These are phyloP conservation scores for Oreochromis aureus DNA, from an alignment of 2,113 vertebrate species.

Conservation along the genomic window DNA sequence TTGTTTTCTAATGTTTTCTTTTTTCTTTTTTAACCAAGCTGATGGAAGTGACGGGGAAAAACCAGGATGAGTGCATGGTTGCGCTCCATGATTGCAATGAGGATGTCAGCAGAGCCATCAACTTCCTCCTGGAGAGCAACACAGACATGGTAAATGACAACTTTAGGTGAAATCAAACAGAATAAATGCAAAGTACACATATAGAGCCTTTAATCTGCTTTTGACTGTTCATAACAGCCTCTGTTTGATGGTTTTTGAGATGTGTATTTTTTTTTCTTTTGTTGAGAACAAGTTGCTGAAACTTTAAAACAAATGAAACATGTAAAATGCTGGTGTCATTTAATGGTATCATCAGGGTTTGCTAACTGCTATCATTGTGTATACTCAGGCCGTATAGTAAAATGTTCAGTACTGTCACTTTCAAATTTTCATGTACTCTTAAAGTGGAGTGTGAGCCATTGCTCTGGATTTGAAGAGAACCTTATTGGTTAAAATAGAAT, in stretches of 20 bases:
- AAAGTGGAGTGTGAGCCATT: neutral
- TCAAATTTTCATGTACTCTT: neutral
- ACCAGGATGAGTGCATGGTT: slow-evolving; percentile 98
- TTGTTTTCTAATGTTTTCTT: neutral
- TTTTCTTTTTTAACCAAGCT: slow-evolving; percentile 67
- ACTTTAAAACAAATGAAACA: neutral
- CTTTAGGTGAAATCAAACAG: neutral
- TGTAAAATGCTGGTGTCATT: neutral
- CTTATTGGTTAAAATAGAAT: neutral
- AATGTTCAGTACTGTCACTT: neutral
- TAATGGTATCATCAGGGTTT: neutral
- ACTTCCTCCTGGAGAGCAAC: slow-evolving; percentile 95
- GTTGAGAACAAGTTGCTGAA: neutral
- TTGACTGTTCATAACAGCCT: neutral
- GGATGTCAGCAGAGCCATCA: slow-evolving; percentile 97
- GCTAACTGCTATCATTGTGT: neutral
- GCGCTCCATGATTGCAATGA: slow-evolving; percentile 97
- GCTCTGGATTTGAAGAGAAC: neutral
- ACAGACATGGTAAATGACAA: slow-evolving; percentile 84
- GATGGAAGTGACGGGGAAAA: slow-evolving; percentile 98
- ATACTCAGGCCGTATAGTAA: neutral
- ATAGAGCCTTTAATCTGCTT: neutral
- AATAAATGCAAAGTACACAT: neutral
- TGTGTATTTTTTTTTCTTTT: neutral
- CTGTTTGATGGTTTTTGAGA: neutral